phyloP scores from a whole-genome alignment of 2,797 vertebrate genomes.

The Manis crassicaudata region DNA sequence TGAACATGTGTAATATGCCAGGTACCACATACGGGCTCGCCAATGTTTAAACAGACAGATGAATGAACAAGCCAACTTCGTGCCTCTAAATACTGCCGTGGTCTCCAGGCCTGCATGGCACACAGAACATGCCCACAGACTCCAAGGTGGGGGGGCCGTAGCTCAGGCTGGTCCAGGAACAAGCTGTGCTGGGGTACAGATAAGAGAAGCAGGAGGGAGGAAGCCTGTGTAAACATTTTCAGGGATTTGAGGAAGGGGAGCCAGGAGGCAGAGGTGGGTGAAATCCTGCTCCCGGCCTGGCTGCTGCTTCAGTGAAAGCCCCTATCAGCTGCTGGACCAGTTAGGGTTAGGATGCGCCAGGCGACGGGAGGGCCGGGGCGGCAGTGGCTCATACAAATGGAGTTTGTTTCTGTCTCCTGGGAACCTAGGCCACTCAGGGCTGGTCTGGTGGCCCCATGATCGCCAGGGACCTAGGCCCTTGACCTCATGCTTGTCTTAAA shows the following conservation, averaged over 20 bases:
- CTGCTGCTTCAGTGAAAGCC: accelerated
- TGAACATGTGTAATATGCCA: neutral
- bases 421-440: neutral
- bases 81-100: too few relatives aligned
- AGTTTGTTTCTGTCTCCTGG: neutral
- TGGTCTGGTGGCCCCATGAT: neutral
- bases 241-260: neutral
- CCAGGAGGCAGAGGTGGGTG: too few relatives aligned
- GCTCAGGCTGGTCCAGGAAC: neutral
- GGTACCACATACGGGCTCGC: neutral
- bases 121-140: accelerated
- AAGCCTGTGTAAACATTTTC: neutral
- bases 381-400: neutral
- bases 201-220: too few relatives aligned
- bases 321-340: accelerated
- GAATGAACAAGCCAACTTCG: neutral
- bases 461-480: neutral
- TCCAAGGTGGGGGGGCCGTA: accelerated
- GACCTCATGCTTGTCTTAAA: accelerated
- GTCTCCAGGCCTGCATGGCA: neutral
- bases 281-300: accelerated
- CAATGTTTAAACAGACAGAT: neutral
- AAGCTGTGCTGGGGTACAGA: accelerated
- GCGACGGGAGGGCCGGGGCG: too few relatives aligned
- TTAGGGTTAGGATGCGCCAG: neutral